These are phyloP conservation scores for Penaeus japonicus DNA, from an alignment of 1,140 invertebrate genomes.

Conservation along the genomic window DNA sequence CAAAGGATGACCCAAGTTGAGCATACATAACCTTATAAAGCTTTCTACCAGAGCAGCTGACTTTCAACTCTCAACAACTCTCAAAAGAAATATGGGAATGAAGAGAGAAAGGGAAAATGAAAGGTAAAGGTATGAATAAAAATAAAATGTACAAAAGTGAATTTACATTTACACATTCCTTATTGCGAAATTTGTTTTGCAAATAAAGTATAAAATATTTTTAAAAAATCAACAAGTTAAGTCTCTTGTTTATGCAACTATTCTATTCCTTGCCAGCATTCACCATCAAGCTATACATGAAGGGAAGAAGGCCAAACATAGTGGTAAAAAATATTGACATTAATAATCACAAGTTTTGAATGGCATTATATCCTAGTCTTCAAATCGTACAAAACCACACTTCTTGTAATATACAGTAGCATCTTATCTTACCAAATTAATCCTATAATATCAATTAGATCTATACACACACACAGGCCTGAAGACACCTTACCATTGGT, in stretches of 20 bases:
- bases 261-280: conserved; percentile 14
- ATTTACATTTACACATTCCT: not conserved
- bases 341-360: conserved; percentile 8
- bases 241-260: conserved; percentile 24
- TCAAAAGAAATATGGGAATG: not conserved
- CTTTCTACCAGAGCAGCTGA: too few relatives aligned
- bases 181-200: not conserved
- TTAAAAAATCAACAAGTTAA: conserved; percentile 20
- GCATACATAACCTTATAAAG: too few relatives aligned
- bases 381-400: conserved; percentile 3
- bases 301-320: conserved; percentile 16
- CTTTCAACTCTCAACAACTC: too few relatives aligned
- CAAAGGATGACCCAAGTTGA: too few relatives aligned
- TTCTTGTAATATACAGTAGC: conserved; percentile 2
- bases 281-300: not conserved
- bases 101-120: conserved; percentile 1
- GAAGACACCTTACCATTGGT: conserved; percentile 15
- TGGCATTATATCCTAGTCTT: conserved; percentile 10
- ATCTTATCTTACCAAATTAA: conserved; percentile 34
- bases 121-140: conserved; percentile 4
- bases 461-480: not conserved
- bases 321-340: conserved; percentile 21
- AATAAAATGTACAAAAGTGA: conserved; percentile 2
- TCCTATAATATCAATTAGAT: conserved; percentile 25
- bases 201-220: conserved; percentile 7